These are phyloP conservation scores for Allolobophora icterica DNA, from an alignment of 2,888 invertebrate species.

Conservation along the genomic window DNA sequence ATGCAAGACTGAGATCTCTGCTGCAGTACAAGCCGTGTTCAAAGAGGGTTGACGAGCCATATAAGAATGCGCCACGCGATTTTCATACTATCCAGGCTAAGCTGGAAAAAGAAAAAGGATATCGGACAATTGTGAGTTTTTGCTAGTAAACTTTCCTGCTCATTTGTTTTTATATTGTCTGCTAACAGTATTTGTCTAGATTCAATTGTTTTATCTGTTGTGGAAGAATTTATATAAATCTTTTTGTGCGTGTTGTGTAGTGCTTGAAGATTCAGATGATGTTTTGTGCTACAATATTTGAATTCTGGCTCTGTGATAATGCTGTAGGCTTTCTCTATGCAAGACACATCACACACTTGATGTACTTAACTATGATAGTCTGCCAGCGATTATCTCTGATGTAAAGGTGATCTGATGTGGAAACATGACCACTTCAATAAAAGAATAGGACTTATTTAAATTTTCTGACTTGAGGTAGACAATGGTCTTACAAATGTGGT, in stretches of 20 bases:
- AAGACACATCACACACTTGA: too few relatives aligned
- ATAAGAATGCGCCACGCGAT: not conserved
- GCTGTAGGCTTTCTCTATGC: not conserved
- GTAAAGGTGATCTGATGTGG: too few relatives aligned
- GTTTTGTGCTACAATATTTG: not conserved
- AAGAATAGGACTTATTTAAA: too few relatives aligned
- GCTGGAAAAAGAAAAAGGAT: slow-evolving; percentile 24
- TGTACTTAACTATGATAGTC: too few relatives aligned
- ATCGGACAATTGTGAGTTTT: not conserved
- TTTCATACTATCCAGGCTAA: not conserved
- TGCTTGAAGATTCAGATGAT: not conserved
- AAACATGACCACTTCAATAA: too few relatives aligned
- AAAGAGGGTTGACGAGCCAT: not conserved
- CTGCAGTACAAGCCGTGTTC: not conserved
- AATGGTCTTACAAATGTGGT: too few relatives aligned
- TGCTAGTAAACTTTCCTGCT: not conserved
- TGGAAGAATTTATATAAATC: not conserved
- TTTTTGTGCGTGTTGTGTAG: not conserved
- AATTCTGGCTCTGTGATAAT: not conserved
- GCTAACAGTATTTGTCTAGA: not conserved
- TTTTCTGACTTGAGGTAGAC: too few relatives aligned
- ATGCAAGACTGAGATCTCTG: not conserved
- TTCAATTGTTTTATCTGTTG: not conserved
- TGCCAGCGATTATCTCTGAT: too few relatives aligned
- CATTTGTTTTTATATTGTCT: not conserved